phyloP scores from a whole-genome alignment of 1,140 invertebrate genomes.

The Trachymyrmex septentrionalis region DNA sequence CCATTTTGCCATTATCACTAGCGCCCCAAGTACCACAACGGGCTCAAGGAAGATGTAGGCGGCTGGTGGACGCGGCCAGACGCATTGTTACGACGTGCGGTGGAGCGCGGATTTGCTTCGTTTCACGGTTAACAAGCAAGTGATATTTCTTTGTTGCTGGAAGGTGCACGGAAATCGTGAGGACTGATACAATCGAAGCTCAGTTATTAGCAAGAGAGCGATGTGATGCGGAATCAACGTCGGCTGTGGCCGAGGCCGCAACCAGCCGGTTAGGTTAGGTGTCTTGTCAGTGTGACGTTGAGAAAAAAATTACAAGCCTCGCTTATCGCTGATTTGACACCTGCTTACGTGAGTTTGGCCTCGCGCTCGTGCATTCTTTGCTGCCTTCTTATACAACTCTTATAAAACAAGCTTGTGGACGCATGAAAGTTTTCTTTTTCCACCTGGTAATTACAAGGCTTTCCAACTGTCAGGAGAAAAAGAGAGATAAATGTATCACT shows the following conservation, averaged over 20 bases:
- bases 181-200: background rate
- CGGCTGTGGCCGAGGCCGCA: conserved; percentile 4
- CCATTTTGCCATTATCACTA: no score
- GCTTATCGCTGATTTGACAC: conserved; percentile 22
- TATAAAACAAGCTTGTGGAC: background rate
- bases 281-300: conserved; percentile 20
- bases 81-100: no score
- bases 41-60: no score
- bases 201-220: background rate
- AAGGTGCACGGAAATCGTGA: background rate
- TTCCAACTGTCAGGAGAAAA: no score
- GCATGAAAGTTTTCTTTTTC: background rate
- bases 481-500: background rate
- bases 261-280: conserved; percentile 51
- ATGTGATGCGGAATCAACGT: background rate
- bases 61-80: no score
- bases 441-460: background rate
- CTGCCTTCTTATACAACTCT: background rate
- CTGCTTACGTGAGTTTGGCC: background rate
- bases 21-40: no score
- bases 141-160: background rate
- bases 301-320: background rate
- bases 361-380: background rate
- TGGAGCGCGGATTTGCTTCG: no score
- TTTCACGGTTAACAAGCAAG: background rate